Conservation (phyloP, 2,888 invertebrate genomes). For the Maniola hyperantus region DNA sequence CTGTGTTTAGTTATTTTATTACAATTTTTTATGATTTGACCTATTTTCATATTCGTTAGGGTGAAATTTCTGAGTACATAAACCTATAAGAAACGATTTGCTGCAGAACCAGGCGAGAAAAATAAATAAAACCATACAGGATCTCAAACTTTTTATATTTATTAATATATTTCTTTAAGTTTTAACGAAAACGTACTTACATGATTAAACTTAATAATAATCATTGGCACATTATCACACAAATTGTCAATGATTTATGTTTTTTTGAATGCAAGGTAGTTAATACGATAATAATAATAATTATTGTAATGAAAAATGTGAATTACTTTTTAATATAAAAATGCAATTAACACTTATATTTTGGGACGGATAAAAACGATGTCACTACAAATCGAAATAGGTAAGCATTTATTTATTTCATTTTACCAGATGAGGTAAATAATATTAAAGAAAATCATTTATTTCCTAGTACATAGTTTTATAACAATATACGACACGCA, state of each 20-base stretch:
- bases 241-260: constrained; percentile 73
- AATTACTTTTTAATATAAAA: not conserved
- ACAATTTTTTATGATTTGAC: not conserved
- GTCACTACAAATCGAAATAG: not conserved
- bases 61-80: not conserved
- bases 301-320: not conserved
- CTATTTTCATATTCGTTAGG: not conserved
- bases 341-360: not conserved
- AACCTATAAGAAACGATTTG: not conserved
- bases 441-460: not conserved
- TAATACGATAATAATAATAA: not conserved
- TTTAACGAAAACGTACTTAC: constrained; percentile 21
- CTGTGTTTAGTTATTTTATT: not conserved
- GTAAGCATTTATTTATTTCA: not conserved
- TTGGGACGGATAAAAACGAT: constrained; percentile 1
- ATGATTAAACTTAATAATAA: constrained; percentile 62
- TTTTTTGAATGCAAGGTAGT: constrained; percentile 4
- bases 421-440: not conserved
- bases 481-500: not conserved
- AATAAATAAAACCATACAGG: constrained; percentile 14
- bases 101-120: not conserved
- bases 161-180: constrained; percentile 10
- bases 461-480: not conserved
- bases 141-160: not conserved
- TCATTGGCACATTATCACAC: constrained; percentile 84